A percentile compares a stretch with the other conserved stretches of the same genome.
These are phyloP conservation scores for Drosophila carrolli DNA, from an alignment of 1,140 invertebrate species.

Conservation along the genomic window DNA sequence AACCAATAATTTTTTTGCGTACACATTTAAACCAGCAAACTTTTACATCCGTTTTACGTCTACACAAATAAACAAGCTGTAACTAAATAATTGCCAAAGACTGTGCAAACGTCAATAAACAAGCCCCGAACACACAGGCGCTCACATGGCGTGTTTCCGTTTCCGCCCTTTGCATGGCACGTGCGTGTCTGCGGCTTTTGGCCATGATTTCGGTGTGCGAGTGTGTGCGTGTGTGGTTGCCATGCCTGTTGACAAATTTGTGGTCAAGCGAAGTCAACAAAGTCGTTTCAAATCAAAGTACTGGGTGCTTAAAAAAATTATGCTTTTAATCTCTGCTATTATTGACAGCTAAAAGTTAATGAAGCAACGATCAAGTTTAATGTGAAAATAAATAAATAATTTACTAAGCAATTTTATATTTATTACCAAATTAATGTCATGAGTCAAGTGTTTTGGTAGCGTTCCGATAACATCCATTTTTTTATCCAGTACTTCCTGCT, in stretches of 20 bases:
- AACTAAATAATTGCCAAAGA: constrained; percentile 70
- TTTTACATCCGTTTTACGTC: constrained; percentile 61
- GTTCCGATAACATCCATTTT: too few species aligned
- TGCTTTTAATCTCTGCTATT: background rate
- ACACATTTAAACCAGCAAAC: constrained; percentile 61
- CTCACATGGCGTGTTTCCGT: constrained; percentile 51
- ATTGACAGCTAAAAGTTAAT: constrained; percentile 5
- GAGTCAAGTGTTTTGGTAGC: too few species aligned
- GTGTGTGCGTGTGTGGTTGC: constrained; percentile 16
- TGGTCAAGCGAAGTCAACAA: constrained; percentile 70
- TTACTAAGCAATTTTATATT: too few species aligned
- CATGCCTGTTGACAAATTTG: constrained; percentile 71
- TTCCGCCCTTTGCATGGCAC: constrained; percentile 63
- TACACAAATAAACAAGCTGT: constrained; percentile 38
- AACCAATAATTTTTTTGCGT: constrained; percentile 13
- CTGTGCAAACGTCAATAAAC: constrained; percentile 53
- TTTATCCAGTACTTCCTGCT: too few species aligned
- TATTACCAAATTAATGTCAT: too few species aligned
- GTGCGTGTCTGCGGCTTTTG: constrained; percentile 64
- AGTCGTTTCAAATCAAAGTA: constrained; percentile 55
- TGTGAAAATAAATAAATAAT: background rate
- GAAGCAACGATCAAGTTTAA: background rate
- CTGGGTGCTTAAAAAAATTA: constrained; percentile 24
- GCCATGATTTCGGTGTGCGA: constrained; percentile 28
- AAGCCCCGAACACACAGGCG: constrained; percentile 10